phyloP scores from a whole-genome alignment of 2,113 vertebrate species.

The Alligator sinensis region DNA sequence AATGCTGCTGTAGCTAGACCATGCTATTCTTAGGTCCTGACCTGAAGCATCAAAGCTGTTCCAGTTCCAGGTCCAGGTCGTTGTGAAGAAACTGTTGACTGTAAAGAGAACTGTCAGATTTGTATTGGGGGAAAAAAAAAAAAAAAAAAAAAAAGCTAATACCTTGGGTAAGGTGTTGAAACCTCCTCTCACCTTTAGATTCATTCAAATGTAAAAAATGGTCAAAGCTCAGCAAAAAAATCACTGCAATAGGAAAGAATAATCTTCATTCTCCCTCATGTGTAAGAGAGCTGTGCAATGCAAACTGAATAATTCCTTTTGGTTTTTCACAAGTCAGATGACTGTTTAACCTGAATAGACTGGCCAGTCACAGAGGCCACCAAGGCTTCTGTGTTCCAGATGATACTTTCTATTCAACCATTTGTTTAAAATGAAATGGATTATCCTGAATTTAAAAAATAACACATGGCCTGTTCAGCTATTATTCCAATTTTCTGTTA shows the following conservation, averaged over 20 bases:
- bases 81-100: neutral
- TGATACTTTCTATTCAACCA: neutral
- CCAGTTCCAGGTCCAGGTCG: neutral
- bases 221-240: neutral
- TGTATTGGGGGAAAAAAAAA: neutral
- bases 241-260: neutral
- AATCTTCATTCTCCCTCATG: neutral
- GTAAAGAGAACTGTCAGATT: neutral
- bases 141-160: neutral
- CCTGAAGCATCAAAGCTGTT: neutral
- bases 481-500: conserved; percentile 54
- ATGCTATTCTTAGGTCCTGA: neutral
- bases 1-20: neutral
- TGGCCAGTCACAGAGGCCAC: accelerated
- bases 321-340: accelerated
- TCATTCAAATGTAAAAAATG: neutral
- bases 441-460: neutral
- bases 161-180: neutral
- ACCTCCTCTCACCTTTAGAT: neutral
- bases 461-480: conserved; percentile 7
- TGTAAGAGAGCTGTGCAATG: accelerated
- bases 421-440: neutral
- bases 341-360: accelerated
- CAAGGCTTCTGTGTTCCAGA: neutral
- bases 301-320: neutral